phyloP scores from a whole-genome alignment of 2,113 vertebrate genomes.

The Bubo blakistoni region DNA sequence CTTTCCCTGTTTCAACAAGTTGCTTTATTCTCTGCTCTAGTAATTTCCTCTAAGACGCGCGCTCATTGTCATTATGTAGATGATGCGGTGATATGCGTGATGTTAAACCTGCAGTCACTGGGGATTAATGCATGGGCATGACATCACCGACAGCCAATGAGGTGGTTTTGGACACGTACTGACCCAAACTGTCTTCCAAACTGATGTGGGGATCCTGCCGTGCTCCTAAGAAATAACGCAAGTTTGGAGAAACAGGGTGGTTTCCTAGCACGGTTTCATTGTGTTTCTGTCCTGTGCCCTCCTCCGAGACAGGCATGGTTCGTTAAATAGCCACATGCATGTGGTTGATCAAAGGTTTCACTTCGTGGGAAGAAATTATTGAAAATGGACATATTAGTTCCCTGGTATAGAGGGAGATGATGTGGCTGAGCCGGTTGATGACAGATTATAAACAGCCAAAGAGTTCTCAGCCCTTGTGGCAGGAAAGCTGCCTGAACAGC shows the following conservation, averaged over 20 bases:
- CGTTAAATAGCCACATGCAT: fast-evolving
- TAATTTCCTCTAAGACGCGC: background rate
- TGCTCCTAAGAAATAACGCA: background rate
- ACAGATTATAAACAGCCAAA: background rate
- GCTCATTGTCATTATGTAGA: constrained; percentile 3
- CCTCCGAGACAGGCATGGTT: fast-evolving
- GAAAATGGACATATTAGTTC: background rate
- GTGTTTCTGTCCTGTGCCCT: background rate
- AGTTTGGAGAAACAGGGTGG: background rate
- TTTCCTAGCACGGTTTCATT: background rate
- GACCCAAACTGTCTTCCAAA: constrained; percentile 47
- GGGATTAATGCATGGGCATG: constrained; percentile 64
- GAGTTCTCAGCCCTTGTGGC: background rate
- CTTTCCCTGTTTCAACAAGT: constrained; percentile 54
- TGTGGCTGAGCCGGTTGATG: background rate
- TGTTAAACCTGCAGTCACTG: constrained; percentile 60
- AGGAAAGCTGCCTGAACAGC: background rate
- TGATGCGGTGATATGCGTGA: background rate
- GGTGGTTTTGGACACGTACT: constrained; percentile 31
- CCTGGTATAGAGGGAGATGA: background rate
- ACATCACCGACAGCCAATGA: constrained; percentile 71
- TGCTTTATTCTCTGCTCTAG: constrained; percentile 19
- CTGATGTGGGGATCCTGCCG: background rate
- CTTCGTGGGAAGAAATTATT: background rate
- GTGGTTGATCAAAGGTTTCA: background rate